Percentiles rank a stretch among this genome's conserved stretches.
These are phyloP conservation scores for rat (Rattus norvegicus) DNA, from an alignment of 2,113 vertebrate genomes.

Conservation along the genomic window GRCr8 NC_086037.1:65454501-65455000, in stretches of 20 bases:
- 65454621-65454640: no score
- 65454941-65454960: not conserved
- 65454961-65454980: not conserved
- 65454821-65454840: not conserved
- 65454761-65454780: not conserved
- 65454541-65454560: not conserved
- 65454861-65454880: not conserved
- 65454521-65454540: not conserved
- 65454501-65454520: not conserved
- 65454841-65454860: not conserved
- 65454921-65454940: not conserved
- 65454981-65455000: not conserved
- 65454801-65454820: accelerated
- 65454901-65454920: not conserved
- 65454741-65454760: accelerated
- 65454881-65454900: not conserved
- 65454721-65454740: not conserved
- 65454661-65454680: not conserved
- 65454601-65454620: not conserved
- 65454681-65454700: not conserved
- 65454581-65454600: not conserved
- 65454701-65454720: not conserved
- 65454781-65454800: not conserved
- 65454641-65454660: not conserved
- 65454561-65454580: accelerated